Base-by-base conservation (phyloP, 2,888 invertebrate genomes). In the Geophilus truncorum region DNA sequence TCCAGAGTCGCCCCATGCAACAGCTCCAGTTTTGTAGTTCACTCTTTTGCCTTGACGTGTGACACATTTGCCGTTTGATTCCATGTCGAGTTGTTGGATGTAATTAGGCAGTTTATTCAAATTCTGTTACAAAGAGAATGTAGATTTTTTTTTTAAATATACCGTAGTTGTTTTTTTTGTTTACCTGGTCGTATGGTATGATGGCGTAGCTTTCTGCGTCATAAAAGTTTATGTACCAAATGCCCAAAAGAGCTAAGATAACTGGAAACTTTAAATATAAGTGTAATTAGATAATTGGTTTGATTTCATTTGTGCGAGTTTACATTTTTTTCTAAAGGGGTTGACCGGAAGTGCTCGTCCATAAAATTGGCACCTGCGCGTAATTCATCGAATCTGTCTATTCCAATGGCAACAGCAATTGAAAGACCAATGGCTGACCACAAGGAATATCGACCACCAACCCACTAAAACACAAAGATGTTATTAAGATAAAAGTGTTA, bases 51-150 rank as follows among this genome's bases (percentile, higher is more conserved):
- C 82, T 1, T 32, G 21, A 85, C 82, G 1, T 0, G 88, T 89
- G 0, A 90, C 90, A 85, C 88, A 91, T 89, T 99, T 99, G 83
- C 99, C 99, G 88, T 99, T 99, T 83, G 97, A 97, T 88, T 99
- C 99, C 99, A 99, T 98, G 86, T 98, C 98, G 2, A 97, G 98
- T 89, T 99, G 99, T 88, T 99, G 99, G 90, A 99, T 98, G 88
- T 99, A 99, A n/a, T 99, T 98, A 12, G 99, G 96, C 88, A 99
- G 98, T 87, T 98, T 92, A 87, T 99, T 98, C 85, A 99, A 88
- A 87, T 99, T 98, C 88, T 89, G 83, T 51, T 18, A 3, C 15
- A 21, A 32, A n/a, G n/a, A 78, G 23, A 9, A 23, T 4, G 10
- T 21, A 62, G n/a, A n/a, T n/a, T n/a, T n/a, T n/a, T n/a, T n/a